A percentile compares a stretch with the other conserved stretches of the same genome.
These are phyloP conservation scores for Caerostris darwini DNA, from an alignment of 1,140 invertebrate species.

Conservation along the genomic window DNA sequence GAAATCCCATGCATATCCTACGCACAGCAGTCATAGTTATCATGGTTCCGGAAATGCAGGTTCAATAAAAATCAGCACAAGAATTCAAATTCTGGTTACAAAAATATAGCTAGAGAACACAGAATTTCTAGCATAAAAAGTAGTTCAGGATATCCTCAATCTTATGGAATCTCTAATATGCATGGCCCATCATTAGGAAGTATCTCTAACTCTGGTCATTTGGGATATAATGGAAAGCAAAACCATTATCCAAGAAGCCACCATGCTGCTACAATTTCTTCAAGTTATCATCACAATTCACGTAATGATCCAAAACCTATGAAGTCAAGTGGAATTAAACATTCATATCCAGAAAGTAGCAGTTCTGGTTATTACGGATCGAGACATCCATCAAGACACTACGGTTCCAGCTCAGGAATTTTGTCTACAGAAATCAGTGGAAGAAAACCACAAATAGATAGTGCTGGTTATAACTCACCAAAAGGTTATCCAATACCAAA, in stretches of 20 bases:
- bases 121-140: neutral
- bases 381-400: neutral
- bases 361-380: neutral
- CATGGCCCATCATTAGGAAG: neutral
- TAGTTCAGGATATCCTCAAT: neutral
- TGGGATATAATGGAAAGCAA: neutral
- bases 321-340: neutral
- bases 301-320: neutral
- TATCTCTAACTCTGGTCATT: neutral
- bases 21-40: neutral
- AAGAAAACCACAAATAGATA: neutral
- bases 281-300: neutral
- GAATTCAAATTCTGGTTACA: too few species aligned
- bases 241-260: neutral
- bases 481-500: neutral
- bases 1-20: neutral
- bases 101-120: neutral
- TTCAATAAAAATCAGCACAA: too few species aligned
- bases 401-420: neutral
- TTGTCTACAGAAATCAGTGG: neutral
- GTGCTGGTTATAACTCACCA: neutral
- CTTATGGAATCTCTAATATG: neutral
- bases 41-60: too few species aligned
- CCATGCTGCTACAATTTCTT: neutral
- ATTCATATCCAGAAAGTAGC: neutral